Percentiles rank a stretch among this genome's conserved stretches.
These are phyloP conservation scores for Pelosia muscerda DNA, from an alignment of 2,888 invertebrate species.

Conservation along the genomic window DNA sequence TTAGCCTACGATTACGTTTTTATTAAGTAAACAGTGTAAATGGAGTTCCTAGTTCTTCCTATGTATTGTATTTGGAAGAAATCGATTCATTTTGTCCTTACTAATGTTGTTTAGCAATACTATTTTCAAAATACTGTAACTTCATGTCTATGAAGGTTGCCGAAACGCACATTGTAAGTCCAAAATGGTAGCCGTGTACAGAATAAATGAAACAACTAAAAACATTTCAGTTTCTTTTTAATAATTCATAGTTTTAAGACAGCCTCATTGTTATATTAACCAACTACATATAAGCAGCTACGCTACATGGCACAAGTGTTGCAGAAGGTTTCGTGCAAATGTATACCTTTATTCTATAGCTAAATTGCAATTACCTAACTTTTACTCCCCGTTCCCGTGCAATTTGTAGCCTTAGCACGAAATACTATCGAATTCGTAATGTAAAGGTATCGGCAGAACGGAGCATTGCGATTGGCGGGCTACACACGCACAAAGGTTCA, in stretches of 20 bases:
- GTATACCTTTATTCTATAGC: slow-evolving; percentile 32
- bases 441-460: too few species aligned
- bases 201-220: slow-evolving; percentile 6
- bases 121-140: neutral
- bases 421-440: too few species aligned
- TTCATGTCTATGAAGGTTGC: neutral
- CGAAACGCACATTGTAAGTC: neutral
- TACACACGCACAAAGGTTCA: too few species aligned
- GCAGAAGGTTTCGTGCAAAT: slow-evolving; percentile 67
- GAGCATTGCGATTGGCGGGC: too few species aligned
- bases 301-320: slow-evolving; percentile 64
- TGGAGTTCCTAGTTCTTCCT: neutral
- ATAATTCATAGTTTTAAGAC: slow-evolving; percentile 34
- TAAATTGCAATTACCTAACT: slow-evolving; percentile 19
- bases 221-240: slow-evolving; percentile 26
- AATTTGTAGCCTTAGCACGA: too few species aligned
- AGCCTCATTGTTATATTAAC: slow-evolving; percentile 52
- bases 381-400: neutral
- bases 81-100: neutral
- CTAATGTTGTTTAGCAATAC: neutral
- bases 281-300: slow-evolving; percentile 61
- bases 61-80: neutral
- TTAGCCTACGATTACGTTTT: too few species aligned
- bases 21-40: neutral
- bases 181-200: slow-evolving; percentile 1